Conservation (phyloP, 2,113 vertebrate species). For the Xiphorhynchus elegans region DNA sequence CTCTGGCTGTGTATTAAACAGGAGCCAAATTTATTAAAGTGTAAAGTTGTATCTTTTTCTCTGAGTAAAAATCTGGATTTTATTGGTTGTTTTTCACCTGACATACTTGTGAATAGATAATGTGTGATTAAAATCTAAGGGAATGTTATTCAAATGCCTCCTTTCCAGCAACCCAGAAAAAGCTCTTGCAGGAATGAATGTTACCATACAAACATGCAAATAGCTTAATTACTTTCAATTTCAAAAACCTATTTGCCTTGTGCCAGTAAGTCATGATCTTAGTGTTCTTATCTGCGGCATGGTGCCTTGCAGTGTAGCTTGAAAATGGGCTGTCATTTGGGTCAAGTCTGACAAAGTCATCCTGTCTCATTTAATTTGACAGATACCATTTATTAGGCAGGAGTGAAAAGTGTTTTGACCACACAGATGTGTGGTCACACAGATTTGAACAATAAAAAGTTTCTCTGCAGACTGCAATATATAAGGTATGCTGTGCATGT, state of each 20-base stretch:
- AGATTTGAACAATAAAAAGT: neutral
- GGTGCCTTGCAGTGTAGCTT: neutral
- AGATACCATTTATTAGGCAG: neutral
- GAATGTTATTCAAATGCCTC: slow-evolving; percentile 49
- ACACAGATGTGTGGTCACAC: fast-evolving
- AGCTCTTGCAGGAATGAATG: slow-evolving; percentile 22
- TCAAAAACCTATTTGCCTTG: slow-evolving; percentile 22
- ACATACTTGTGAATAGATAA: slow-evolving; percentile 38
- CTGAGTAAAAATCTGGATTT: slow-evolving; percentile 56
- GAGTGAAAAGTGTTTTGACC: neutral
- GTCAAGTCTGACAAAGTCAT: neutral
- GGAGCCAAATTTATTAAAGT: slow-evolving; percentile 31
- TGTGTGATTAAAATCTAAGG: slow-evolving; percentile 58
- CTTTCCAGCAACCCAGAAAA: neutral
- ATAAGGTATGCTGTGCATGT: neutral
- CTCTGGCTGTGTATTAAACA: slow-evolving; percentile 15
- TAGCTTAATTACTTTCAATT: slow-evolving; percentile 2
- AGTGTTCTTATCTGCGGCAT: neutral
- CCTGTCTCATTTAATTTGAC: neutral
- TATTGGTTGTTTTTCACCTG: slow-evolving; percentile 33
- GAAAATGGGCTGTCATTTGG: fast-evolving
- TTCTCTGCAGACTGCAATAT: neutral
- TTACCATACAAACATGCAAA: neutral
- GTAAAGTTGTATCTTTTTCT: slow-evolving; percentile 6
- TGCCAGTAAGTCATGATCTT: slow-evolving; percentile 11